Percentiles rank a stretch among this genome's conserved stretches.
These are phyloP conservation scores for Drosophila parabipectinata DNA, from an alignment of 1,140 invertebrate genomes.

Conservation along the genomic window DNA sequence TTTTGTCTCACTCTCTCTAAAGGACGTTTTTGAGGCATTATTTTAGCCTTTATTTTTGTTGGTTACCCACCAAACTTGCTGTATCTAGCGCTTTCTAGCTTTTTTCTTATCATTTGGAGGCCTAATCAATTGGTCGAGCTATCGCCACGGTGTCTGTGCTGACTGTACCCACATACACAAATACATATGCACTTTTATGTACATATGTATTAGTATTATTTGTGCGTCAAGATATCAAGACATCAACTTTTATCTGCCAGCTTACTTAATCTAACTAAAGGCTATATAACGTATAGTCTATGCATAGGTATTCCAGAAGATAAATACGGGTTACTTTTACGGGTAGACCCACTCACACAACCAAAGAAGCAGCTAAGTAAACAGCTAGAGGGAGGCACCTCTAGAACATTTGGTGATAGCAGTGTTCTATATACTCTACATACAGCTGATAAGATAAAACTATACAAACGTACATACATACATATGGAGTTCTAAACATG, in stretches of 20 bases:
- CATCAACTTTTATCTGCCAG: conserved; percentile 65
- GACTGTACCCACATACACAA: conserved; percentile 51
- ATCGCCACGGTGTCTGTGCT: conserved; percentile 70
- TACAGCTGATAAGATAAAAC: conserved; percentile 67
- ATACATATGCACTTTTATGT: background rate
- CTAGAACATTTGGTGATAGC: conserved; percentile 48
- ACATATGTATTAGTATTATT: conserved; percentile 16
- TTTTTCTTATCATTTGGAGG: conserved; percentile 9
- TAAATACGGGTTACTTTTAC: no score
- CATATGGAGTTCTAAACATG: background rate
- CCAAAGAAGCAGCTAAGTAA: conserved; percentile 61
- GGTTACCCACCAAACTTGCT: no score
- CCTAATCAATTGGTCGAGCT: conserved; percentile 58
- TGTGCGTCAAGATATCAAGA: conserved; percentile 38
- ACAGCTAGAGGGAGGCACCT: conserved; percentile 44
- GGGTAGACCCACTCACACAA: background rate
- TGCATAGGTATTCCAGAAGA: background rate
- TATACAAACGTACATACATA: conserved; percentile 13
- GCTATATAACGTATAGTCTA: background rate
- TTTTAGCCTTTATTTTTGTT: background rate
- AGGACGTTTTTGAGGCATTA: no score
- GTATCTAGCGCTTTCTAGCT: conserved; percentile 2
- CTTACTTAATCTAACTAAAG: conserved; percentile 43
- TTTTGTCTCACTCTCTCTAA: background rate
- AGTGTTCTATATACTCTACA: conserved; percentile 28